These are phyloP conservation scores for Hanleya hanleyi DNA, from an alignment of 2,888 invertebrate species.

Conservation along the genomic window DNA sequence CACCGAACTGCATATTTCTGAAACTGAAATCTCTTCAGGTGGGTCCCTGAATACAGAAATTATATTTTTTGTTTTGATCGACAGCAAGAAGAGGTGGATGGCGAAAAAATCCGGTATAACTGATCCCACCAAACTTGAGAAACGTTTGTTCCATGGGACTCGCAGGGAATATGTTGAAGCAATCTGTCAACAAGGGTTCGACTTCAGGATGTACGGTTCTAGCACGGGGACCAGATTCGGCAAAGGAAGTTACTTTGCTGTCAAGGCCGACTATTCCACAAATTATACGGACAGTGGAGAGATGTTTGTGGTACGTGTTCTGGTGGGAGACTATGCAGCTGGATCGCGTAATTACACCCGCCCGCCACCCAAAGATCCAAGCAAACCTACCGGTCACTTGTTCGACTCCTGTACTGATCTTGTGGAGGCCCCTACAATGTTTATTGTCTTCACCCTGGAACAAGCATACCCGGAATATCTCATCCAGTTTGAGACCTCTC, in stretches of 20 bases:
- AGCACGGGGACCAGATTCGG: constrained; percentile 50
- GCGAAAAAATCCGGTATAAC: constrained; percentile 32
- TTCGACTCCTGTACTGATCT: constrained; percentile 63
- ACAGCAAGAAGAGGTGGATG: constrained; percentile 51
- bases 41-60: no score
- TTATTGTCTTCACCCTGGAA: constrained; percentile 58
- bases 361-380: constrained; percentile 51
- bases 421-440: constrained; percentile 51
- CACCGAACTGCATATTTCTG: no score
- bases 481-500: constrained; percentile 42
- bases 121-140: constrained; percentile 33
- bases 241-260: constrained; percentile 62
- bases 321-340: constrained; percentile 52
- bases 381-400: constrained; percentile 46
- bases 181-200: constrained; percentile 60
- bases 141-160: constrained; percentile 58
- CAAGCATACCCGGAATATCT: constrained; percentile 67
- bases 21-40: no score
- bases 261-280: constrained; percentile 45
- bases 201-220: constrained; percentile 56
- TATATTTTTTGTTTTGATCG: background rate
- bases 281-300: constrained; percentile 37
- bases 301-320: constrained; percentile 59
- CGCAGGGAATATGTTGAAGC: constrained; percentile 39
- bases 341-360: constrained; percentile 48